phyloP scores from a whole-genome alignment of 1,140 invertebrate genomes.

The Nephotettix cincticeps region DNA sequence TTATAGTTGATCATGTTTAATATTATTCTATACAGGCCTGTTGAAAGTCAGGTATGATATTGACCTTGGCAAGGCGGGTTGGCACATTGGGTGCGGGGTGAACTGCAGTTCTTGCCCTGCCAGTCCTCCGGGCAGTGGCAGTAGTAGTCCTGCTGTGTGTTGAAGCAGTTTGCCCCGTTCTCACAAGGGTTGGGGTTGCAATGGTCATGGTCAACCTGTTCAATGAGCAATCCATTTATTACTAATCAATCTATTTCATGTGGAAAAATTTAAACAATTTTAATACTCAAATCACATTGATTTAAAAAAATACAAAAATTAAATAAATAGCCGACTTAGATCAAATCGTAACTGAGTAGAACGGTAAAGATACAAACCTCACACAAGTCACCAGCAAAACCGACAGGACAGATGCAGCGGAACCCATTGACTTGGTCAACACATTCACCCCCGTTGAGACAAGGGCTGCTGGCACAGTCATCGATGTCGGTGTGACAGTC shows the following conservation, averaged over 20 bases:
- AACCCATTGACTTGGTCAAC: slow-evolving; percentile 77
- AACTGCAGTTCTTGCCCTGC: slow-evolving; percentile 88
- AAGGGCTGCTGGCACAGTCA: slow-evolving; percentile 74
- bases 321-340: too few relatives aligned
- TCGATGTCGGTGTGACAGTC: slow-evolving; percentile 70
- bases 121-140: slow-evolving; percentile 86
- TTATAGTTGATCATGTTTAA: too few relatives aligned
- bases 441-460: slow-evolving; percentile 82
- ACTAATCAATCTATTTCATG: too few relatives aligned
- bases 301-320: too few relatives aligned
- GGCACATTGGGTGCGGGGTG: slow-evolving; percentile 58
- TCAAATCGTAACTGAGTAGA: background rate
- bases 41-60: too few relatives aligned
- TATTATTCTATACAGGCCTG: too few relatives aligned
- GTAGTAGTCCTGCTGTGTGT: slow-evolving; percentile 82
- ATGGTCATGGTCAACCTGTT: slow-evolving; percentile 78
- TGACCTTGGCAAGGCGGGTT: slow-evolving; percentile 59
- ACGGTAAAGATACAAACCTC: slow-evolving; percentile 56
- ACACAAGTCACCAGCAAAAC: slow-evolving; percentile 75
- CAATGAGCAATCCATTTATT: too few relatives aligned
- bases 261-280: too few relatives aligned
- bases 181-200: slow-evolving; percentile 79
- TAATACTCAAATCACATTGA: too few relatives aligned
- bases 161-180: slow-evolving; percentile 78
- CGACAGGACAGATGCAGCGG: slow-evolving; percentile 80